A percentile compares a stretch with the other conserved stretches of the same genome.
Evolutionary conservation across 2,797 vertebrate genomes (phyloP).

Genomic region (Scolopax bukidnonensis): DNA sequence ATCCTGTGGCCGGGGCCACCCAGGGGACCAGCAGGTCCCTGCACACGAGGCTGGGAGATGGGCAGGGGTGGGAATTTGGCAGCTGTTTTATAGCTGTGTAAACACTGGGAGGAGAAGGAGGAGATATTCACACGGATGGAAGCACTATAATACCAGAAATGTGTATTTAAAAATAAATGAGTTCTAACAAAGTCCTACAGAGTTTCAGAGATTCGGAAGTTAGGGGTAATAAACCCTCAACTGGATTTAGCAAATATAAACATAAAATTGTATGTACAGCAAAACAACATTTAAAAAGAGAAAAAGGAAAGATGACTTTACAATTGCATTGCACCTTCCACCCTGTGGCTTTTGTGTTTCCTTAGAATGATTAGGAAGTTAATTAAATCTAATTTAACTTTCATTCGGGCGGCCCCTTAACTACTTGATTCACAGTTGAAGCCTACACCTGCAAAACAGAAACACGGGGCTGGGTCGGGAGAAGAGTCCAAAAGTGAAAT

Average conservation of each 20-base stretch:
- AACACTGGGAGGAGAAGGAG: background rate
- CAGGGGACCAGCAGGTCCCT: background rate
- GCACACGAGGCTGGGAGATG: rapidly evolving
- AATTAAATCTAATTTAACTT: background rate
- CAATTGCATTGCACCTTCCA: background rate
- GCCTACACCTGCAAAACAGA: background rate
- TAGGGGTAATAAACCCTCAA: background rate
- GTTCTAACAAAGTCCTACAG: background rate
- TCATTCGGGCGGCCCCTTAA: background rate
- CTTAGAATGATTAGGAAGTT: background rate
- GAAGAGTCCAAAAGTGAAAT: background rate
- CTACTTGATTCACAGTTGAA: background rate
- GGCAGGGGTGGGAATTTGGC: too few species aligned
- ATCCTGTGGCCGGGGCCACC: too few species aligned
- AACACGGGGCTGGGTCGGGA: background rate
- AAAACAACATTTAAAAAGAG: background rate
- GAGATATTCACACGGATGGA: background rate
- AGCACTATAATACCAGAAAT: background rate
- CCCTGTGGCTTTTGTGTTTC: background rate
- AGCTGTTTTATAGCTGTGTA: background rate
- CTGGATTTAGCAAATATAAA: background rate
- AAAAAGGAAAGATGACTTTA: background rate
- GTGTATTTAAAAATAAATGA: background rate
- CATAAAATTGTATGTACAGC: background rate
- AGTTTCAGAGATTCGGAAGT: background rate